phyloP scores from a whole-genome alignment of 2,797 vertebrate species.

The Sebastes kiyomatsui region DNA sequence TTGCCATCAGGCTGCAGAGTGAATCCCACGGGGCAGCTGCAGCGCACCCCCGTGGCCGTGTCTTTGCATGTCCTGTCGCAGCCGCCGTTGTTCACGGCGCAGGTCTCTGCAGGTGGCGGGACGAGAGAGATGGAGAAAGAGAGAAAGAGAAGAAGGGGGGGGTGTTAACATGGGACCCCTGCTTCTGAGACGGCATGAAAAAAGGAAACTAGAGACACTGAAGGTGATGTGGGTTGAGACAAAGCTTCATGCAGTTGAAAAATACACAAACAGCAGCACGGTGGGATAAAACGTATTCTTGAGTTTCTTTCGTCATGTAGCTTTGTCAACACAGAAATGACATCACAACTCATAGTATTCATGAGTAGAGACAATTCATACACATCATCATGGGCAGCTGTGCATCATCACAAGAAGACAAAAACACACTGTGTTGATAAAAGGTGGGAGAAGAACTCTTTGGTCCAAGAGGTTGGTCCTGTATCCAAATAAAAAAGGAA shows the following conservation, averaged over 20 bases:
- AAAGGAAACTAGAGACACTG: conserved; percentile 15
- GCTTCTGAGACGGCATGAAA: conserved; percentile 10
- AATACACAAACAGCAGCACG: conserved; percentile 37
- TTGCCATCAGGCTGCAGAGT: conserved; percentile 96
- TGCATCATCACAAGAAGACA: conserved; percentile 23
- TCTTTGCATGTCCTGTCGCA: conserved; percentile 98
- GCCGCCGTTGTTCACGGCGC: conserved; percentile 97
- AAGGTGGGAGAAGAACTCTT: conserved; percentile 43
- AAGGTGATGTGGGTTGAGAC: conserved; percentile 44
- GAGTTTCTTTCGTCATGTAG: conserved; percentile 31
- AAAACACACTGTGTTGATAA: conserved; percentile 37
- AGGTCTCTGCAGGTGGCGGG: conserved; percentile 88
- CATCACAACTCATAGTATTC: conserved; percentile 11
- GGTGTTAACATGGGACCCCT: conserved; percentile 32
- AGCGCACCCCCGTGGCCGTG: conserved; percentile 95
- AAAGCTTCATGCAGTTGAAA: conserved; percentile 61
- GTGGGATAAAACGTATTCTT: conserved; percentile 8
- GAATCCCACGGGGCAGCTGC: conserved; percentile 97
- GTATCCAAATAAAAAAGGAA: conserved; percentile 50
- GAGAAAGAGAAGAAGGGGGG: conserved; percentile 55
- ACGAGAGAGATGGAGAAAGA: conserved; percentile 13
- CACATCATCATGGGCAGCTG: conserved; percentile 14
- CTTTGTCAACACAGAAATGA: conserved; percentile 53
- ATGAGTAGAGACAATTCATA: neutral
- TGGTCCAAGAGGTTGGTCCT: conserved; percentile 50